phyloP scores from a whole-genome alignment of 2,797 vertebrate genomes.

The Monodelphis domestica region DNA sequence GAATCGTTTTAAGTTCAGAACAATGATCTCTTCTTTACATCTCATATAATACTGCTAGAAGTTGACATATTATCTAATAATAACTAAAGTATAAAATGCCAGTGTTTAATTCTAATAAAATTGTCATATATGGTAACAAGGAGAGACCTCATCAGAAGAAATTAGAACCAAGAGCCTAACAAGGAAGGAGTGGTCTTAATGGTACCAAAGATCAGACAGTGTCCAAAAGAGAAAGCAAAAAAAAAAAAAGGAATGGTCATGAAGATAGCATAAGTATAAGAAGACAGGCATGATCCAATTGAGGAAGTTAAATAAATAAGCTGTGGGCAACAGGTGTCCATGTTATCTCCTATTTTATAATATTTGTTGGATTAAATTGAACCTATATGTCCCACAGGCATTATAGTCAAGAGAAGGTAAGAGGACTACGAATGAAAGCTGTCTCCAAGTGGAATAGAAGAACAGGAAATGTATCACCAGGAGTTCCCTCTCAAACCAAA shows the following conservation, averaged over 20 bases:
- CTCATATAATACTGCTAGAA: neutral
- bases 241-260: neutral
- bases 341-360: neutral
- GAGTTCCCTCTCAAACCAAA: neutral
- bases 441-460: neutral
- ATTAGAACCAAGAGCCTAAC: neutral
- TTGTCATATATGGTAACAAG: neutral
- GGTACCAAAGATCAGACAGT: neutral
- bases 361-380: neutral
- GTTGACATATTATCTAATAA: neutral
- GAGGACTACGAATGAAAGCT: neutral
- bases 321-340: neutral
- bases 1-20: neutral
- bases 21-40: neutral
- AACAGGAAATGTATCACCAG: neutral
- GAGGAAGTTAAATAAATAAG: neutral
- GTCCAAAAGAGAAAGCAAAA: neutral
- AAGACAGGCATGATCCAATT: neutral
- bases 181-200: neutral
- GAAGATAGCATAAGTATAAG: neutral
- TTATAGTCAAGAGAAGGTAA: neutral
- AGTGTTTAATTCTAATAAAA: neutral
- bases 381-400: neutral
- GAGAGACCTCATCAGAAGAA: neutral
- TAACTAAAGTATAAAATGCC: neutral